A percentile compares a stretch with the other conserved stretches of the same genome.
These are phyloP conservation scores for Osmerus mordax DNA, from an alignment of 2,113 vertebrate species.

Conservation along the genomic window DNA sequence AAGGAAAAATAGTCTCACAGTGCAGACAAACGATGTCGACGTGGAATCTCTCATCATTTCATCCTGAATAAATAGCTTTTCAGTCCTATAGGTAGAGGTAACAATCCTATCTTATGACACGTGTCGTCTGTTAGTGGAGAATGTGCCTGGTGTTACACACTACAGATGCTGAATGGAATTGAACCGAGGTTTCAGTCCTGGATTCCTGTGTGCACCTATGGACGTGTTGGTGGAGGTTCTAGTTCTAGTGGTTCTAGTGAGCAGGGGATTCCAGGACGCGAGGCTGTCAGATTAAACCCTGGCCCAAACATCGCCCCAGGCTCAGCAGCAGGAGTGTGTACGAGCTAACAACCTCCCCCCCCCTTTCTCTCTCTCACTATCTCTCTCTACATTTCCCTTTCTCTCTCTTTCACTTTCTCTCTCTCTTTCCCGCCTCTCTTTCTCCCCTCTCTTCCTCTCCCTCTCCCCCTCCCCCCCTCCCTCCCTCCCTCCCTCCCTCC, in stretches of 20 bases:
- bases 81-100: too few species aligned
- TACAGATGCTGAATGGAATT: neutral
- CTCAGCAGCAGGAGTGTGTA: slow-evolving; percentile 23
- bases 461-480: neutral
- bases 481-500: too few species aligned
- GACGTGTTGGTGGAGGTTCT: slow-evolving; percentile 27
- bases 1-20: neutral
- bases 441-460: too few species aligned
- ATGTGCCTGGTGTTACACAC: neutral
- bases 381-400: too few species aligned
- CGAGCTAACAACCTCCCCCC: slow-evolving; percentile 35
- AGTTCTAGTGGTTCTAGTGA: slow-evolving; percentile 2
- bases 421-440: too few species aligned
- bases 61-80: too few species aligned
- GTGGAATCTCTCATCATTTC: too few species aligned
- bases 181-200: neutral
- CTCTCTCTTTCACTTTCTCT: too few species aligned
- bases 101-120: too few species aligned
- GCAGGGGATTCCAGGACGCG: slow-evolving; percentile 22
- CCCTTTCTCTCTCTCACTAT: too few species aligned
- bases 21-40: neutral
- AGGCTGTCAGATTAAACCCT: slow-evolving; percentile 2
- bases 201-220: slow-evolving; percentile 1
- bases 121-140: too few species aligned
- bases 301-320: slow-evolving; percentile 37